These are phyloP conservation scores for Megaceryle torquata DNA, from an alignment of 2,113 vertebrate genomes.

Conservation along the genomic window DNA sequence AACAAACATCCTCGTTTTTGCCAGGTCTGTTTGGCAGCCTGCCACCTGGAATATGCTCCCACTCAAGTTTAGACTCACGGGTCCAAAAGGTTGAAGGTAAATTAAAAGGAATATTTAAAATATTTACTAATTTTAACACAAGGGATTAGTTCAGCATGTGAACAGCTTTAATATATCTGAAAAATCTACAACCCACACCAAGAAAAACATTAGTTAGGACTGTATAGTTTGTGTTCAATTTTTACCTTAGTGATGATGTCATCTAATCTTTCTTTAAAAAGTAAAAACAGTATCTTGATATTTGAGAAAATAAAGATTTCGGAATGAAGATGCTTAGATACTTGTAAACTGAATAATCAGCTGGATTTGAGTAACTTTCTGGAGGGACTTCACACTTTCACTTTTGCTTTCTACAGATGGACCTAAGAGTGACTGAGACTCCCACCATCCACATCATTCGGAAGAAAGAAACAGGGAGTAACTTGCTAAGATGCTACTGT, in stretches of 20 bases:
- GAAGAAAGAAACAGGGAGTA: not conserved
- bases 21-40: not conserved
- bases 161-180: not conserved
- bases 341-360: not conserved
- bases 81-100: not conserved
- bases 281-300: not conserved
- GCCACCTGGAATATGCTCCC: not conserved
- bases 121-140: not conserved
- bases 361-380: not conserved
- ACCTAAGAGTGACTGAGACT: not conserved
- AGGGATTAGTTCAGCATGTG: not conserved
- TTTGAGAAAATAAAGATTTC: not conserved
- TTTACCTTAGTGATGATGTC: not conserved
- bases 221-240: not conserved
- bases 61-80: not conserved
- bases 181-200: not conserved
- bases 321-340: not conserved
- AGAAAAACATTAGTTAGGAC: not conserved
- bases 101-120: not conserved
- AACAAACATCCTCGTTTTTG: not conserved
- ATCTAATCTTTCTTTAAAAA: not conserved
- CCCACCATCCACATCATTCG: not conserved
- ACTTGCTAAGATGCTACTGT: not conserved
- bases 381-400: not conserved
- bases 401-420: not conserved